Evolutionary conservation across 2,888 invertebrate species (phyloP).

Genomic region (Deilephila porcellus): DNA sequence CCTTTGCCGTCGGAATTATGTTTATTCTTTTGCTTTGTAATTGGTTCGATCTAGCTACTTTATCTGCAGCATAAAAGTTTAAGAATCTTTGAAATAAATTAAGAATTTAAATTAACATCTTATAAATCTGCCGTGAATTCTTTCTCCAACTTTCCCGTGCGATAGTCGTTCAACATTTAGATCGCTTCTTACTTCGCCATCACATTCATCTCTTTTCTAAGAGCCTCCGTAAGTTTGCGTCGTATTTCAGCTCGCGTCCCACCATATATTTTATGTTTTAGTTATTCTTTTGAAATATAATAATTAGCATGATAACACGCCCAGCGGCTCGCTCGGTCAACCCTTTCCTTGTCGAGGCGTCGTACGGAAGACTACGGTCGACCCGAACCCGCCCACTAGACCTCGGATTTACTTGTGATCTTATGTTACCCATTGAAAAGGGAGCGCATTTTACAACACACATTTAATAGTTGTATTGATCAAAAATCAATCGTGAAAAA

Average conservation of each 20-base stretch:
- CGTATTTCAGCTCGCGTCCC: conserved; percentile 23
- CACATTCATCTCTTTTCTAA: conserved; percentile 8
- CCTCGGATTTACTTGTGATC: conserved; percentile 32
- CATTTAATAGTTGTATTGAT: not conserved
- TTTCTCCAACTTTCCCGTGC: not conserved
- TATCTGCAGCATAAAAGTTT: not conserved
- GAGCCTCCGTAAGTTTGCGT: not conserved
- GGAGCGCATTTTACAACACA: conserved; percentile 2
- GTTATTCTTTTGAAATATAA: conserved; percentile 52
- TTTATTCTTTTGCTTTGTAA: conserved; percentile 1
- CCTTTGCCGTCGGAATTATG: not conserved
- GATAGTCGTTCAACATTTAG: conserved; percentile 15
- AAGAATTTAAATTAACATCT: conserved; percentile 41
- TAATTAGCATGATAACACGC: conserved; percentile 62
- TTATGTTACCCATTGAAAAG: conserved; percentile 27
- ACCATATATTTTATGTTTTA: conserved; percentile 27
- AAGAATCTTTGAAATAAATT: conserved; percentile 43
- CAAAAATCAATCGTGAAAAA: not conserved
- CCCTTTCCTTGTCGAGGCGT: conserved; percentile 60
- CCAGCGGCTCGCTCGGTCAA: conserved; percentile 53
- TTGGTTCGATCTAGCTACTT: not conserved
- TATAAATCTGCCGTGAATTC: conserved; percentile 30
- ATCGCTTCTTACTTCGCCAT: conserved; percentile 26
- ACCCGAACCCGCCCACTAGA: conserved; percentile 50
- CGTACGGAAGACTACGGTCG: conserved; percentile 42